Conservation (phyloP, 2,888 invertebrate species). For the Adela reaumurella region DNA sequence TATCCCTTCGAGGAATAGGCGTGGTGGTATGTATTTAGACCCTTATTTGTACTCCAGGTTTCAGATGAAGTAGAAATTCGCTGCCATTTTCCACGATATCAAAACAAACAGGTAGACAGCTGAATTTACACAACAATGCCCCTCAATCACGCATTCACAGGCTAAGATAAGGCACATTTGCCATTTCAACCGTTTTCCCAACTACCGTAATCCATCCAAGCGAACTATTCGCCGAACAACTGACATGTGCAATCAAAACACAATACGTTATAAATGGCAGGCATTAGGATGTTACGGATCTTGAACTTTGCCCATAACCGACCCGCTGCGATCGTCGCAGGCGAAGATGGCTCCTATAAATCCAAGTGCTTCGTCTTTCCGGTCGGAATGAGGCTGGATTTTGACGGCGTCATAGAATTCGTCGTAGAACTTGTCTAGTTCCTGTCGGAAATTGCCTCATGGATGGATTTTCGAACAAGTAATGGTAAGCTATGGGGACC, state of each 20-base stretch:
- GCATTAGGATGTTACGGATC: conserved; percentile 28
- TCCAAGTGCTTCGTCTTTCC: not conserved
- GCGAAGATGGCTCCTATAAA: not conserved
- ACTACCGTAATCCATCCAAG: not conserved
- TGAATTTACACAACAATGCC: not conserved
- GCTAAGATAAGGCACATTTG: not conserved
- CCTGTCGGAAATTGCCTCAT: too few species aligned
- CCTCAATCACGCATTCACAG: not conserved
- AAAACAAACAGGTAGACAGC: not conserved
- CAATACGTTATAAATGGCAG: conserved; percentile 51
- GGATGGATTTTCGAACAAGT: too few species aligned
- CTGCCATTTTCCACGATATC: too few species aligned
- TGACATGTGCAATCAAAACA: conserved; percentile 37
- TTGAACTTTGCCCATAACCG: conserved; percentile 33
- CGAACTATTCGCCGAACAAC: conserved; percentile 4
- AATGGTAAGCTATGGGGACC: too few species aligned
- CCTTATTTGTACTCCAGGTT: too few species aligned
- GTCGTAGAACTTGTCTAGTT: too few species aligned
- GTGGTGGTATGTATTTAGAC: too few species aligned
- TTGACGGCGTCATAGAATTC: not conserved
- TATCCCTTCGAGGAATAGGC: too few species aligned
- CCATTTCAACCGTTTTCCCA: not conserved
- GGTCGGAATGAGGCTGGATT: not conserved
- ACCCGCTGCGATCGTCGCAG: conserved; percentile 34
- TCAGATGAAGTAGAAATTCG: too few species aligned